Percentiles rank a stretch among this genome's conserved stretches.
These are phyloP conservation scores for Cephus nigrinus DNA, from an alignment of 2,888 invertebrate genomes.

Conservation along the genomic window DNA sequence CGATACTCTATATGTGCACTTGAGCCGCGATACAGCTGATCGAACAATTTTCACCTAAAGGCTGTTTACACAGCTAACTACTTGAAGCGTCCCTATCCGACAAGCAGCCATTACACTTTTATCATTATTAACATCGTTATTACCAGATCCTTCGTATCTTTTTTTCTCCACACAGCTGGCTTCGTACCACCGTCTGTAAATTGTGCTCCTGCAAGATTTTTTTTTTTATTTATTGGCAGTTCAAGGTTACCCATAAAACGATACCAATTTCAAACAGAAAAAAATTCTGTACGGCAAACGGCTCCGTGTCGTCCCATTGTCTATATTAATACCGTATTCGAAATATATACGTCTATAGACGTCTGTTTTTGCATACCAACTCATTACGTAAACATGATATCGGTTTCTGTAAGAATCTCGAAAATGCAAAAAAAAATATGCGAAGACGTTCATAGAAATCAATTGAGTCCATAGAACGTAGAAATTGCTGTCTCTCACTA, in stretches of 20 bases:
- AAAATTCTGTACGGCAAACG: neutral
- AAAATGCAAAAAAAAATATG: neutral
- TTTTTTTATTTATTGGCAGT: neutral
- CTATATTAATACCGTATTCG: neutral
- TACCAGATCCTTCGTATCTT: neutral
- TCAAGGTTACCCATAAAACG: neutral
- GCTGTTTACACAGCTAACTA: neutral
- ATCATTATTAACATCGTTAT: neutral
- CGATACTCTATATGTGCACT: neutral
- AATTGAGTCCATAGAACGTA: neutral
- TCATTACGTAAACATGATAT: neutral
- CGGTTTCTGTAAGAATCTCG: neutral
- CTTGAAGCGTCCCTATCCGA: neutral
- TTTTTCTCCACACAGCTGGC: no score
- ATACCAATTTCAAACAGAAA: neutral
- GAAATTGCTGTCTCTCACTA: neutral
- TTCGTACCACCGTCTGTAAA: no score
- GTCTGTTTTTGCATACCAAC: neutral
- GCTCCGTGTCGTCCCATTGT: neutral
- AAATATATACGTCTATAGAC: neutral
- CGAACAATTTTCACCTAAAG: neutral
- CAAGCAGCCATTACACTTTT: neutral
- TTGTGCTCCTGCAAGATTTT: no score
- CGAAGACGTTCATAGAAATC: neutral
- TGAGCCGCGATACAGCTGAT: neutral